A percentile compares a stretch with the other conserved stretches of the same genome.
phyloP scores from a whole-genome alignment of 2,888 invertebrate species.

The Drosophila borealis region DNA sequence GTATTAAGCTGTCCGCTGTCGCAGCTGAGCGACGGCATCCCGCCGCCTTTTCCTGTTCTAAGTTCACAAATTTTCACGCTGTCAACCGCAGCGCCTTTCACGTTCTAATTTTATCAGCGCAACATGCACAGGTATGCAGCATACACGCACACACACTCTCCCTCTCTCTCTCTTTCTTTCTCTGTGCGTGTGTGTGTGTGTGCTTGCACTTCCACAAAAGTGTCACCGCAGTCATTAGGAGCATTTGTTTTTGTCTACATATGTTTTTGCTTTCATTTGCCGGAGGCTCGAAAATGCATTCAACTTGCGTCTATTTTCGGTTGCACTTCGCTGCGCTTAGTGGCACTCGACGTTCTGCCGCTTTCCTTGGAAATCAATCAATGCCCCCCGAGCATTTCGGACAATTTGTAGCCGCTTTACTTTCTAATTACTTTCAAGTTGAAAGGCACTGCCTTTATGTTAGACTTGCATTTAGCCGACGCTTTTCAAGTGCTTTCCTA shows the following conservation, averaged over 20 bases:
- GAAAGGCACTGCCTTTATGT: constrained; percentile 39
- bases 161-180: not conserved
- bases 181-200: constrained; percentile 18
- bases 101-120: constrained; percentile 73
- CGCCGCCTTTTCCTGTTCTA: constrained; percentile 74
- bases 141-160: constrained; percentile 10
- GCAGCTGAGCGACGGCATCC: constrained; percentile 60
- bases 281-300: constrained; percentile 48
- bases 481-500: constrained; percentile 60
- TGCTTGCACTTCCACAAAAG: constrained; percentile 70
- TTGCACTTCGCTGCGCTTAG: constrained; percentile 52
- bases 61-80: constrained; percentile 79
- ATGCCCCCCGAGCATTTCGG: constrained; percentile 52
- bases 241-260: constrained; percentile 52
- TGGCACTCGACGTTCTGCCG: constrained; percentile 47
- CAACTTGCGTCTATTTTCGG: constrained; percentile 64
- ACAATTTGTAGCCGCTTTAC: constrained; percentile 76
- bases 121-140: constrained; percentile 68
- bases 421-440: constrained; percentile 77
- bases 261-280: constrained; percentile 56
- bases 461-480: constrained; percentile 5
- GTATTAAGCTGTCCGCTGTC: constrained; percentile 46
- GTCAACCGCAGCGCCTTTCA: constrained; percentile 75
- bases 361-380: constrained; percentile 77
- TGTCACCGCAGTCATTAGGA: constrained; percentile 78